A percentile compares a stretch with the other conserved stretches of the same genome.
phyloP scores from a whole-genome alignment of 2,113 vertebrate species.

The Pelmatolapia mariae region DNA sequence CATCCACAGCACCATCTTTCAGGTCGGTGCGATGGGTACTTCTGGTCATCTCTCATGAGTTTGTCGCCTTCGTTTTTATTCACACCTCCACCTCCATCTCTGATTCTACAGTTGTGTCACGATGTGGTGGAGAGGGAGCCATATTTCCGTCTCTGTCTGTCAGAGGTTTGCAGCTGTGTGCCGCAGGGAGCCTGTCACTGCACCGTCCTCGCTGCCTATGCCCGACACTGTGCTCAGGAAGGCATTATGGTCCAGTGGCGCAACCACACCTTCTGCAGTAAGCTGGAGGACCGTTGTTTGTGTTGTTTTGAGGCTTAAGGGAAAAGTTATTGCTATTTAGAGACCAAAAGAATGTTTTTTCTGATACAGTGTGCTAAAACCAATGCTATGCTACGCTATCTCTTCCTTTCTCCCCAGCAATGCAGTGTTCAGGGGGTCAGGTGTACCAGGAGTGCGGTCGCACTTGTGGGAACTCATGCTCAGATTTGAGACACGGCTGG shows the following conservation, averaged over 20 bases:
- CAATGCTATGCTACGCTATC: neutral
- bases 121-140: conserved; percentile 77
- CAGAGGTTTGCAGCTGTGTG: conserved; percentile 74
- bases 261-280: conserved; percentile 81
- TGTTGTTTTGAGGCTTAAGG: neutral
- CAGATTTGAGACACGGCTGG: conserved; percentile 52
- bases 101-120: conserved; percentile 75
- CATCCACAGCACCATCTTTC: conserved; percentile 72
- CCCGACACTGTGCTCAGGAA: conserved; percentile 78
- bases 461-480: conserved; percentile 73
- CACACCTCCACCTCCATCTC: neutral
- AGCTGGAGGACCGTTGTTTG: neutral
- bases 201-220: conserved; percentile 75
- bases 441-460: conserved; percentile 79
- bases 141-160: conserved; percentile 72
- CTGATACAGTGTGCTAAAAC: neutral
- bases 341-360: neutral
- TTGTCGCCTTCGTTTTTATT: neutral
- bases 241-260: conserved; percentile 74
- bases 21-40: conserved; percentile 61
- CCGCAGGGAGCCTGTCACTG: conserved; percentile 70
- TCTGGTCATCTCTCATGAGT: rapidly evolving
- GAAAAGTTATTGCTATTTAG: neutral
- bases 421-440: conserved; percentile 78
- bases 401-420: conserved; percentile 51